Percentiles rank a stretch among this genome's conserved stretches.
Conservation (phyloP, 2,888 invertebrate species). For the Thymelicus lineola region DNA sequence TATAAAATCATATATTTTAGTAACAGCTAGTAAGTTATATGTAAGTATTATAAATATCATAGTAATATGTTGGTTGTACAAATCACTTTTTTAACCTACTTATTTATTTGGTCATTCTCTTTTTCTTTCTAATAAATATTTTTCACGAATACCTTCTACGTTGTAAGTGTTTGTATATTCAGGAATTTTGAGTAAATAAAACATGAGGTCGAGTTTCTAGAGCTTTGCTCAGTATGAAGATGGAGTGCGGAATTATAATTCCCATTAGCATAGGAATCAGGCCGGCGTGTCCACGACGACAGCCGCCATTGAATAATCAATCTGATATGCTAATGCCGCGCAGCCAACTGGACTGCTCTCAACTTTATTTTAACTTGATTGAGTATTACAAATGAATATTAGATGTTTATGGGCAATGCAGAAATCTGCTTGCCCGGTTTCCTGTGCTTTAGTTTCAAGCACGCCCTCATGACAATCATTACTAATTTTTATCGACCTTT, state of each 20-base stretch:
- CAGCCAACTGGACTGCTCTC: slow-evolving; percentile 11
- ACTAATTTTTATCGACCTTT: too few species aligned
- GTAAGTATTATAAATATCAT: too few species aligned
- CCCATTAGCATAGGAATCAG: slow-evolving; percentile 76
- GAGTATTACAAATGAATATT: not conserved
- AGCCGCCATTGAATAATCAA: slow-evolving; percentile 40
- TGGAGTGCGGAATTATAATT: slow-evolving; percentile 60
- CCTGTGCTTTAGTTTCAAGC: too few species aligned
- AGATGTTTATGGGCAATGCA: too few species aligned
- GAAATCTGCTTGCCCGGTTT: too few species aligned
- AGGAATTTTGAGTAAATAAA: slow-evolving; percentile 25
- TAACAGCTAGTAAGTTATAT: too few species aligned
- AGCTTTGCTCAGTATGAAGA: slow-evolving; percentile 39
- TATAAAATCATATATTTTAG: too few species aligned
- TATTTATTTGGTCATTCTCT: too few species aligned
- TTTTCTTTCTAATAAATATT: too few species aligned
- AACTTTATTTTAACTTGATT: slow-evolving; percentile 15
- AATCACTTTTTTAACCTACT: too few species aligned
- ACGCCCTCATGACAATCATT: too few species aligned
- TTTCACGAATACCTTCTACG: not conserved
- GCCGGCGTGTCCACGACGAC: slow-evolving; percentile 65
- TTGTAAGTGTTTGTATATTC: slow-evolving; percentile 6
- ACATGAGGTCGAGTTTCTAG: slow-evolving; percentile 27
- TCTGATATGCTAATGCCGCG: slow-evolving; percentile 35
- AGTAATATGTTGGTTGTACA: too few species aligned